Conservation (phyloP, 2,113 vertebrate genomes). For the Podarcis raffonei region DNA sequence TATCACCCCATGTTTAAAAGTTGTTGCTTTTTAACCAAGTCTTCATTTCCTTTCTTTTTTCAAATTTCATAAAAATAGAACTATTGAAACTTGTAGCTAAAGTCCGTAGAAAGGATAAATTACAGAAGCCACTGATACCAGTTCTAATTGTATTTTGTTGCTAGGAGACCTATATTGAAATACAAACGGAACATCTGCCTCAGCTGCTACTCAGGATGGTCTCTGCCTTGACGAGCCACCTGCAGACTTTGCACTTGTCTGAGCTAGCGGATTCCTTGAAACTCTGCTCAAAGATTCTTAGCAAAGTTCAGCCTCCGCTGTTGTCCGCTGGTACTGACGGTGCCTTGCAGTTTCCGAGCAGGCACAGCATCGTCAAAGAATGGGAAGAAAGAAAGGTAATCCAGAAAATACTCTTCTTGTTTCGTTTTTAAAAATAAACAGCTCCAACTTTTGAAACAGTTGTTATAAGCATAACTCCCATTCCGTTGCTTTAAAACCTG, state of each 20-base stretch:
- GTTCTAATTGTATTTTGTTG: conserved; percentile 41
- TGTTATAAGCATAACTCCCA: background rate
- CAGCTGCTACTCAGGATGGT: conserved; percentile 95
- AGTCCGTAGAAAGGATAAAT: background rate
- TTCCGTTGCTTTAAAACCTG: background rate
- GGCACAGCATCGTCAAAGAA: conserved; percentile 77
- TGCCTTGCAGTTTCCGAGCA: conserved; percentile 74
- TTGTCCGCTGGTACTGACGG: conserved; percentile 82
- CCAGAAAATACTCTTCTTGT: background rate
- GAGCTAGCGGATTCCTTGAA: conserved; percentile 94
- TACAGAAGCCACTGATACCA: background rate
- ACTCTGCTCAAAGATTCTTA: conserved; percentile 98
- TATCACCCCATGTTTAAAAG: background rate
- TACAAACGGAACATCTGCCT: conserved; percentile 97
- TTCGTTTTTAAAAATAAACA: background rate
- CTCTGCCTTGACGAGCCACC: conserved; percentile 89
- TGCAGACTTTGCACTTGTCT: conserved; percentile 85
- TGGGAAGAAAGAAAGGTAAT: conserved; percentile 88
- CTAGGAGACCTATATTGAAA: conserved; percentile 98
- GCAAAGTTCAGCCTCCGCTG: conserved; percentile 95
- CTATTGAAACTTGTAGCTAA: background rate
- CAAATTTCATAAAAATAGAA: background rate
- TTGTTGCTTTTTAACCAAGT: background rate
- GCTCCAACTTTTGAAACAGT: background rate
- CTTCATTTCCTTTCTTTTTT: background rate